These are phyloP conservation scores for Serranus cabrilla DNA, from an alignment of 2,797 vertebrate genomes.

Conservation along the genomic window DNA sequence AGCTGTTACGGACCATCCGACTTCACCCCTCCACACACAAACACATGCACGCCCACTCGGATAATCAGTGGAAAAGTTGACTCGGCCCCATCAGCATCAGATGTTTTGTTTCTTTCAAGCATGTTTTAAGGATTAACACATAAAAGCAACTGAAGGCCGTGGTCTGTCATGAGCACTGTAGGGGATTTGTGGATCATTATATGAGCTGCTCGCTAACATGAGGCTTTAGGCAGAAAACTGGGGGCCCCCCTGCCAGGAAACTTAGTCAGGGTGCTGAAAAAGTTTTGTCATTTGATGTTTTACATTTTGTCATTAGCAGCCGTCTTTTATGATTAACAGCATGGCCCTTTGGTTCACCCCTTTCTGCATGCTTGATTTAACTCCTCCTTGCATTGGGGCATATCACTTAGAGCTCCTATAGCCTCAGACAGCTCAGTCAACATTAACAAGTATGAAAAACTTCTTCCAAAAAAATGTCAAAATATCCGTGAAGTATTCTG, in stretches of 20 bases:
- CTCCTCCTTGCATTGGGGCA: conserved; percentile 27
- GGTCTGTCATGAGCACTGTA: conserved; percentile 77
- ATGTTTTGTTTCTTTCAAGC: conserved; percentile 77
- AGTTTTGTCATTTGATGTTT: conserved; percentile 75
- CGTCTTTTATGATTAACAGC: conserved; percentile 67
- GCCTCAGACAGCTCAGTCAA: conserved; percentile 16
- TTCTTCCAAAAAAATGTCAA: background rate
- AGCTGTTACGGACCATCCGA: conserved; percentile 59
- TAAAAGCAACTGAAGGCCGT: conserved; percentile 78
- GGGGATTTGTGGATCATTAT: conserved; percentile 81
- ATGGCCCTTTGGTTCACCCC: conserved; percentile 60
- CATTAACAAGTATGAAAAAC: conserved; percentile 20
- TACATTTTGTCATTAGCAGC: conserved; percentile 74
- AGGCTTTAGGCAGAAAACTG: conserved; percentile 63
- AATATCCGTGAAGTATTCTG: background rate
- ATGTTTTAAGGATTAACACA: conserved; percentile 82
- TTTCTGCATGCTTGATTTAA: conserved; percentile 47
- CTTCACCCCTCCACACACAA: conserved; percentile 39
- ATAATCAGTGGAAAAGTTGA: conserved; percentile 80
- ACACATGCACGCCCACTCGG: conserved; percentile 18
- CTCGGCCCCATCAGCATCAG: conserved; percentile 73
- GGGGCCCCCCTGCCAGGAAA: conserved; percentile 64
- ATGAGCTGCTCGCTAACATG: conserved; percentile 66
- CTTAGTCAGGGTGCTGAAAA: conserved; percentile 68
- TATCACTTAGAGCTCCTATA: conserved; percentile 27